phyloP scores from a whole-genome alignment of 2,888 invertebrate genomes.

The Onchidella celtica region DNA sequence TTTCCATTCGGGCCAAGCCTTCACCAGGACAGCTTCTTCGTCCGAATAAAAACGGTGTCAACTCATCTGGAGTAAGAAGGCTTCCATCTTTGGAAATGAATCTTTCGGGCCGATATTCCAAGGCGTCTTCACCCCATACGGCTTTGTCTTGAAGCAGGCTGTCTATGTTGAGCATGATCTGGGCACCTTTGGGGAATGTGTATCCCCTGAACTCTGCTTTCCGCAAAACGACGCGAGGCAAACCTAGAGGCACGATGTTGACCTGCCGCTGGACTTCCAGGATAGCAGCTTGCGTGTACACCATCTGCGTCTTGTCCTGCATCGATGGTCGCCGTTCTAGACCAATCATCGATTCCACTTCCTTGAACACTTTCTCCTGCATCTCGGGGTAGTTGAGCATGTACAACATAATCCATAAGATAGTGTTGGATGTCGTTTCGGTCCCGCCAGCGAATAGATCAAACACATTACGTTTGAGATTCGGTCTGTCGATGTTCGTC shows the following conservation, averaged over 20 bases:
- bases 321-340: slow-evolving; percentile 53
- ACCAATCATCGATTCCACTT: slow-evolving; percentile 74
- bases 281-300: slow-evolving; percentile 66
- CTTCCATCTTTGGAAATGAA: slow-evolving; percentile 51
- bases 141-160: slow-evolving; percentile 54
- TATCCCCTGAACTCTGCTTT: slow-evolving; percentile 63
- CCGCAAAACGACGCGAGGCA: slow-evolving; percentile 52
- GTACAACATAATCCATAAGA: slow-evolving; percentile 90
- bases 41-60: neutral
- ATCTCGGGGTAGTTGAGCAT: slow-evolving; percentile 89
- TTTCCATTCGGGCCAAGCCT: neutral
- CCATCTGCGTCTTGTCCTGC: slow-evolving; percentile 54
- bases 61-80: slow-evolving; percentile 17
- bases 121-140: slow-evolving; percentile 17
- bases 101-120: slow-evolving; percentile 52
- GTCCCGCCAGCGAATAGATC: slow-evolving; percentile 17
- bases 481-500: neutral
- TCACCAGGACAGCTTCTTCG: neutral
- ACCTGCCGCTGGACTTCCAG: slow-evolving; percentile 64
- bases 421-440: slow-evolving; percentile 91
- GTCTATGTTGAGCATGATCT: slow-evolving; percentile 55
- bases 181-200: slow-evolving; percentile 61
- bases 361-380: too few relatives aligned
- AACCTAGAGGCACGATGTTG: slow-evolving; percentile 58
- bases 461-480: neutral